Conservation (phyloP, 2,797 vertebrate species). For the Discoglossus pictus region DNA sequence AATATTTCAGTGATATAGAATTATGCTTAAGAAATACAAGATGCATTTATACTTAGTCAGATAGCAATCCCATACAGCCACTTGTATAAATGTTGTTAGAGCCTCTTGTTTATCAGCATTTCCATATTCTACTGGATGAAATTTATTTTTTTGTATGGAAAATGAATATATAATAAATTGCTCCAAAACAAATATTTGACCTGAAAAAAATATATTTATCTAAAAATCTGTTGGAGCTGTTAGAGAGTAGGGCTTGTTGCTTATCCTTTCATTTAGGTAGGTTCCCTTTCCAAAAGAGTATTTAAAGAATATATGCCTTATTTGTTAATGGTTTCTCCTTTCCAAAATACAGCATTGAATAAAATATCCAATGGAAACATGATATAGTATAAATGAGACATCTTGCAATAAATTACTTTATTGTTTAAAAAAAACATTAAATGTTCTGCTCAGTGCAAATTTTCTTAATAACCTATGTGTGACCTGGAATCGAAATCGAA, state of each 20-base stretch:
- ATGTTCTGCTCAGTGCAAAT: conserved; percentile 60
- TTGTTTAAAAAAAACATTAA: conserved; percentile 60
- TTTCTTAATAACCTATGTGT: conserved; percentile 65
- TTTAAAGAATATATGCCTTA: conserved; percentile 19
- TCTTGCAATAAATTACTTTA: conserved; percentile 58
- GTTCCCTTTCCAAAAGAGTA: too few relatives aligned
- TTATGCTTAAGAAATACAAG: neutral
- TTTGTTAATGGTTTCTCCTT: conserved; percentile 27
- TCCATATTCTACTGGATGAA: neutral
- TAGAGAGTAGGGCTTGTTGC: too few relatives aligned
- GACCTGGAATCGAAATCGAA: conserved; percentile 70
- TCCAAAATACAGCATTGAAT: conserved; percentile 14
- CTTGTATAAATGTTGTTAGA: neutral
- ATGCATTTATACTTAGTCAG: neutral
- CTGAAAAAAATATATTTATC: neutral
- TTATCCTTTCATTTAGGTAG: too few relatives aligned
- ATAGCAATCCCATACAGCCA: neutral
- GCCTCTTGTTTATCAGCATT: neutral
- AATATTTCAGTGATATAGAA: neutral
- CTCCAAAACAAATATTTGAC: neutral
- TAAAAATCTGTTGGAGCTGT: neutral
- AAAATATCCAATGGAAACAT: conserved; percentile 31
- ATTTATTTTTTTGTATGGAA: neutral
- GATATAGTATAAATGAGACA: conserved; percentile 48
- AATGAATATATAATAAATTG: neutral